Conservation (phyloP, 1,140 invertebrate species). For the Acromyrmex echinatior region DNA sequence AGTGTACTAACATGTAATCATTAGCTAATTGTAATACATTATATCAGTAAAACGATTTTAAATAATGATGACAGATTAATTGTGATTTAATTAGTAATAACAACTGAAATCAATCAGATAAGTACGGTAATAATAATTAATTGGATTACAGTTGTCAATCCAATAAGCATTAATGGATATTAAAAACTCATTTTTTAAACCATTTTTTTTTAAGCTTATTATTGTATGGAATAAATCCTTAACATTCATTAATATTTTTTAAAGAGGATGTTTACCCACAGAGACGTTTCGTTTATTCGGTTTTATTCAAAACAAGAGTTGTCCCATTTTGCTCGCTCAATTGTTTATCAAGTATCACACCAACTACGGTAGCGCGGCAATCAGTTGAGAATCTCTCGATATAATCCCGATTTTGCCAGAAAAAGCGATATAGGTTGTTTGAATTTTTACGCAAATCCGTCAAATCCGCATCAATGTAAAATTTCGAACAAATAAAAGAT, state of each 20-base stretch:
- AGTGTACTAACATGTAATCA: neutral
- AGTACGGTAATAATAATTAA: slow-evolving; percentile 29
- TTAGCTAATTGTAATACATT: neutral
- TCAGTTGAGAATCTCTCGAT: slow-evolving; percentile 57
- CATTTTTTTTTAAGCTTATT: slow-evolving; percentile 15
- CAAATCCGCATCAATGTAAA: slow-evolving; percentile 37
- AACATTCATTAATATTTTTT: slow-evolving; percentile 3
- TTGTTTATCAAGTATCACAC: slow-evolving; percentile 54
- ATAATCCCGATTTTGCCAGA: slow-evolving; percentile 51
- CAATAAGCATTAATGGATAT: neutral
- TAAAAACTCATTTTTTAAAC: neutral
- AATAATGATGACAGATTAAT: slow-evolving; percentile 47
- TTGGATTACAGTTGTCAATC: neutral
- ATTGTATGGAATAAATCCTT: neutral
- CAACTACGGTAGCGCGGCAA: slow-evolving; percentile 41
- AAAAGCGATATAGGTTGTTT: slow-evolving; percentile 51
- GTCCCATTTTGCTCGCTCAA: slow-evolving; percentile 30
- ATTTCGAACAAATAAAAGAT: slow-evolving; percentile 32
- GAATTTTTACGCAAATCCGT: slow-evolving; percentile 60
- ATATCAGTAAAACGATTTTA: slow-evolving; percentile 28
- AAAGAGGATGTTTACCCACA: neutral
- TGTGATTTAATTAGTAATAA: slow-evolving; percentile 25
- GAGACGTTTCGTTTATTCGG: slow-evolving; percentile 24
- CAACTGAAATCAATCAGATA: slow-evolving; percentile 15
- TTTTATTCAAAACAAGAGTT: slow-evolving; percentile 9